Evolutionary conservation across 2,888 invertebrate genomes (phyloP).

Genomic region (Lithodes maja): DNA sequence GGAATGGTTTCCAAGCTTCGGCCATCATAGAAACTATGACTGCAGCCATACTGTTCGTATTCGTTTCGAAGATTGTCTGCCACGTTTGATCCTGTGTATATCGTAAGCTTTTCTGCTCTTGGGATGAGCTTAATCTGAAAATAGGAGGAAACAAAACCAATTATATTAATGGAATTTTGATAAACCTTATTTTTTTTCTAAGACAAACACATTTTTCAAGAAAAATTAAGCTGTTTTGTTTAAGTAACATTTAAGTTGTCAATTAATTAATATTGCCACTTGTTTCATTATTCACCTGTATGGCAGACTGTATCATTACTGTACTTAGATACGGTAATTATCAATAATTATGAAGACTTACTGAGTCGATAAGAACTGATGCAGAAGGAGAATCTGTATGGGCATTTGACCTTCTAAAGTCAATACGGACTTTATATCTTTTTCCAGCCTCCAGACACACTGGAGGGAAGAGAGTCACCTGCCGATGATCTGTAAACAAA

Average conservation of each 20-base stretch:
- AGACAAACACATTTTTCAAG: no score
- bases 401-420: conserved; percentile 82
- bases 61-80: conserved; percentile 82
- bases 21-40: conserved; percentile 81
- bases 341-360: conserved; percentile 74
- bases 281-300: no score
- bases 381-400: conserved; percentile 67
- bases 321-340: no score
- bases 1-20: conserved; percentile 75
- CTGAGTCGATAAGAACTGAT: conserved; percentile 90
- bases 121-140: conserved; percentile 86
- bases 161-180: no score
- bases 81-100: conserved; percentile 82
- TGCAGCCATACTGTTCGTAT: conserved; percentile 87
- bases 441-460: conserved; percentile 93
- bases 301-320: no score
- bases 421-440: conserved; percentile 87
- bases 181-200: no score
- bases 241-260: no score
- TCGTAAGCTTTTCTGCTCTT: conserved; percentile 84
- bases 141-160: not conserved
- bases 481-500: conserved; percentile 79
- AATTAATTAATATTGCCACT: no score
- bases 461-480: conserved; percentile 84
- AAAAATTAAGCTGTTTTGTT: no score